These are phyloP conservation scores for Andrena cerasifolii DNA, from an alignment of 1,140 invertebrate species.

Conservation along the genomic window DNA sequence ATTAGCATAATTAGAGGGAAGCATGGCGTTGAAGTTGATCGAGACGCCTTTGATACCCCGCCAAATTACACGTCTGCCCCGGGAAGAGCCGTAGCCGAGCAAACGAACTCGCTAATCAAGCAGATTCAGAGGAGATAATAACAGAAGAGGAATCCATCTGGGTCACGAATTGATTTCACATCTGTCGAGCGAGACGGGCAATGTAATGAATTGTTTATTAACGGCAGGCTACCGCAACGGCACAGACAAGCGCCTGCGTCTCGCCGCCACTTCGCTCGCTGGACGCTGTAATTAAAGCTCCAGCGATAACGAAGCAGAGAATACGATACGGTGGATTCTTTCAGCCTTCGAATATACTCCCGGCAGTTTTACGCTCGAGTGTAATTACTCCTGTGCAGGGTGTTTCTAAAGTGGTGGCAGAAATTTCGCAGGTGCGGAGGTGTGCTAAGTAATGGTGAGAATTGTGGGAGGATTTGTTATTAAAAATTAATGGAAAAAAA, in stretches of 20 bases:
- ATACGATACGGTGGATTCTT: background rate
- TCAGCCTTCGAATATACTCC: no score
- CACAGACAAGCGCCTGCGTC: background rate
- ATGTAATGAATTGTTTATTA: conserved; percentile 8
- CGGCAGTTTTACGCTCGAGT: background rate
- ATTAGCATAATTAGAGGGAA: background rate
- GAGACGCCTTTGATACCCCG: background rate
- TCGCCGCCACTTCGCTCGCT: background rate
- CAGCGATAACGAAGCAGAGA: conserved; percentile 1
- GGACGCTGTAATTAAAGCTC: background rate
- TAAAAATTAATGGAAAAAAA: no score
- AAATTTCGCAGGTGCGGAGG: no score
- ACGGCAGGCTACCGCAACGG: background rate
- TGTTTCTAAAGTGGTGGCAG: background rate
- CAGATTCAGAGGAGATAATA: no score
- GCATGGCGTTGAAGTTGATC: background rate
- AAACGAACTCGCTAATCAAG: no score
- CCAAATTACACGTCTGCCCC: background rate
- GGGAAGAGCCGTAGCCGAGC: no score
- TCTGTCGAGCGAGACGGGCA: no score
- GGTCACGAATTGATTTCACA: conserved; percentile 7
- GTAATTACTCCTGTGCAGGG: background rate
- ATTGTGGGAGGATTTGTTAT: no score
- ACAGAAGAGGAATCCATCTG: background rate
- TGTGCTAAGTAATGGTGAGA: no score